Conservation (phyloP, 2,797 vertebrate genomes). For the Spheniscus humboldti region DNA sequence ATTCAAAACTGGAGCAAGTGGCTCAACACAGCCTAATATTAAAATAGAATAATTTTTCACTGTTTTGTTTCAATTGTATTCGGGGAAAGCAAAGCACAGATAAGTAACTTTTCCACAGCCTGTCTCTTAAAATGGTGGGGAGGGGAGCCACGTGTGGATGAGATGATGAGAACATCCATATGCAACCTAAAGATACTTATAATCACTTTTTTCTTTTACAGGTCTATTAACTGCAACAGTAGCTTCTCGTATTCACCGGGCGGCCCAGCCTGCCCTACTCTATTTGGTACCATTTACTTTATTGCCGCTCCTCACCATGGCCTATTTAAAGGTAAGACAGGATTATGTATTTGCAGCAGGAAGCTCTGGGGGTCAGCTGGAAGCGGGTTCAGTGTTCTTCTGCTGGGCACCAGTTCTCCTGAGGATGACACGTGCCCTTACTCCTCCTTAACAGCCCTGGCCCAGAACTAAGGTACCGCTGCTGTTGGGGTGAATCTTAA, state of each 20-base stretch:
- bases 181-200: not conserved
- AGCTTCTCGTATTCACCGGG: slow-evolving; percentile 96
- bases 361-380: not conserved
- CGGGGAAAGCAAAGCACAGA: not conserved
- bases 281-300: slow-evolving; percentile 99
- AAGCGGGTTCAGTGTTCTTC: not conserved
- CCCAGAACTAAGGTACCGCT: not conserved
- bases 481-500: not conserved
- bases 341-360: not conserved
- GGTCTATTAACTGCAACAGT: slow-evolving; percentile 97
- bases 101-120: not conserved
- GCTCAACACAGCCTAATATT: not conserved
- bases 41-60: not conserved
- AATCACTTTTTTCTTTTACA: not conserved
- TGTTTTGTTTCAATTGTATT: not conserved
- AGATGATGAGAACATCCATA: not conserved
- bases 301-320: slow-evolving; percentile 99
- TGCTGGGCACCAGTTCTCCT: not conserved
- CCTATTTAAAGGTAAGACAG: slow-evolving; percentile 93
- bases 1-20: not conserved
- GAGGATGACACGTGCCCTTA: not conserved
- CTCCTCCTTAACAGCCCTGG: not conserved
- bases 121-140: not conserved
- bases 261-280: slow-evolving; percentile 95
- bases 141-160: not conserved